Percentiles rank a stretch among this genome's conserved stretches.
Conservation (phyloP, 2,113 vertebrate genomes). For the Alethe diademata region DNA sequence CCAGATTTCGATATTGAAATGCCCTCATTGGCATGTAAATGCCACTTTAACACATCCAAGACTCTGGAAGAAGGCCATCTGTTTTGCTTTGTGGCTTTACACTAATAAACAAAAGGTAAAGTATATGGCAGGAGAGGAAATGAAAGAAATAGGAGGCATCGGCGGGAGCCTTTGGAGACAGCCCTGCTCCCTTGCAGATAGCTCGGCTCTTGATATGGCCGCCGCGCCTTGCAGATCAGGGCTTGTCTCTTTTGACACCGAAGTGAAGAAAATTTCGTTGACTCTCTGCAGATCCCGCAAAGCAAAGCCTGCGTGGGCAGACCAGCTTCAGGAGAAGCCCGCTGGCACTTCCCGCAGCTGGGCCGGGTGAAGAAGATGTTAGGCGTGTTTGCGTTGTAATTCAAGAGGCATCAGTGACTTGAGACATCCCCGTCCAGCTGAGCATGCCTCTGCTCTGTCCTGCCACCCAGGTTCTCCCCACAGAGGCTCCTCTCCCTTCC, state of each 20-base stretch:
- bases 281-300: background rate
- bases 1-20: conserved; percentile 76
- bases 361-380: background rate
- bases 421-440: background rate
- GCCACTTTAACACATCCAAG: conserved; percentile 76
- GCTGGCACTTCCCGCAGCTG: background rate
- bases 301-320: background rate
- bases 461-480: background rate
- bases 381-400: background rate
- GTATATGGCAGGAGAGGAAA: conserved; percentile 64
- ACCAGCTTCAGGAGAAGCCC: background rate
- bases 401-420: background rate
- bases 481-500: background rate
- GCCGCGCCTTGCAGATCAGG: conserved; percentile 48
- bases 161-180: conserved; percentile 59
- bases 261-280: conserved; percentile 52
- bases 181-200: conserved; percentile 10
- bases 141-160: conserved; percentile 65
- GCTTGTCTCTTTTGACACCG: conserved; percentile 51
- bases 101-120: conserved; percentile 81
- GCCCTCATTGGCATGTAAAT: conserved; percentile 76
- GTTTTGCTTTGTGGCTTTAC: conserved; percentile 76
- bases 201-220: conserved; percentile 74
- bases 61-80: conserved; percentile 77
- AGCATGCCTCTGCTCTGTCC: background rate